A percentile compares a stretch with the other conserved stretches of the same genome.
Evolutionary conservation across 2,888 invertebrate species (phyloP).

Genomic region (Rhimphoctona megacephalus): DNA sequence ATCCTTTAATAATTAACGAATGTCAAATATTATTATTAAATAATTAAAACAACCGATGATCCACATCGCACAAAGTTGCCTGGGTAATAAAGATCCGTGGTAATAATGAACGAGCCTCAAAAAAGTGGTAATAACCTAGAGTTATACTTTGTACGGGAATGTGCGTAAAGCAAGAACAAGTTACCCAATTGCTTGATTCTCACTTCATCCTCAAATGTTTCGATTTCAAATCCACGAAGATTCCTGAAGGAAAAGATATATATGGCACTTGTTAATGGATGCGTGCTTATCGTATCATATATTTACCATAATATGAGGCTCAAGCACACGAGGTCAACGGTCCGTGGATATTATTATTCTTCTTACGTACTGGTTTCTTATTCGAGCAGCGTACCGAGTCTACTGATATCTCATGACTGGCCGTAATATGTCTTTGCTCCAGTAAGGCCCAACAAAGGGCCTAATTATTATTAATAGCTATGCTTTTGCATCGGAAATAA

Average conservation of each 20-base stretch:
- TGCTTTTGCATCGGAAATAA: conserved; percentile 61
- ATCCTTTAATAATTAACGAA: too few relatives aligned
- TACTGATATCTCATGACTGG: conserved; percentile 58
- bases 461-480: conserved; percentile 68
- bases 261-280: neutral
- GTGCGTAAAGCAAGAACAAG: too few relatives aligned
- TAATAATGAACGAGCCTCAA: too few relatives aligned
- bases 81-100: too few relatives aligned
- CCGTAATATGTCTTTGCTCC: conserved; percentile 62
- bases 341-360: conserved; percentile 27
- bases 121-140: too few relatives aligned
- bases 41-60: too few relatives aligned
- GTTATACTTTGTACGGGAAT: too few relatives aligned
- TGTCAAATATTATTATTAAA: too few relatives aligned
- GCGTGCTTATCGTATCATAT: neutral
- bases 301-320: conserved; percentile 4
- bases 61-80: too few relatives aligned
- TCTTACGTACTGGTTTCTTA: conserved; percentile 6
- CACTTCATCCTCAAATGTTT: neutral
- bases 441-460: conserved; percentile 50
- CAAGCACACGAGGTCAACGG: conserved; percentile 37
- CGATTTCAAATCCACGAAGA: neutral
- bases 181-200: neutral
- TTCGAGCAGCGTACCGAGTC: neutral
- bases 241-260: neutral